Evolutionary conservation across 23 tunicate genomes (phyloP).

Genomic region (Ciona savignyi): DNA sequence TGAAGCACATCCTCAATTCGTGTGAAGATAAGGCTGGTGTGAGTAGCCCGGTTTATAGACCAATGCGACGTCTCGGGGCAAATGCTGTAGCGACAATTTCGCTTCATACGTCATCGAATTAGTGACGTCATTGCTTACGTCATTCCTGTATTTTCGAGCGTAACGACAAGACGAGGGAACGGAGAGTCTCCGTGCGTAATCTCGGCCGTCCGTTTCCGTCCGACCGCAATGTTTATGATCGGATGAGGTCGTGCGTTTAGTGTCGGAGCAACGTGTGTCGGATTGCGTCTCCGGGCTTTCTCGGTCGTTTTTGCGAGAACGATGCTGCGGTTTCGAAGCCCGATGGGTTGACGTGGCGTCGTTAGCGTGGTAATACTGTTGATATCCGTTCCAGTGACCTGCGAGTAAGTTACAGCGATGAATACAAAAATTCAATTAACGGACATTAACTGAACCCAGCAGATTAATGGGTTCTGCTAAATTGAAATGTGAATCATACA

Average conservation of each 20-base stretch:
- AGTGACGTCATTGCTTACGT: neutral
- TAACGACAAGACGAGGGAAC: neutral
- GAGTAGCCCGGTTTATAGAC: neutral
- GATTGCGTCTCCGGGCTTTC: neutral
- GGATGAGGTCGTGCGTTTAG: neutral
- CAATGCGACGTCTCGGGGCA: neutral
- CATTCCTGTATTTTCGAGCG: neutral
- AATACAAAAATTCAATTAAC: no score
- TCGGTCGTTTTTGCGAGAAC: no score
- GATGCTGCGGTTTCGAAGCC: neutral
- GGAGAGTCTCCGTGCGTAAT: neutral
- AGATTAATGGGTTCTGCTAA: no score
- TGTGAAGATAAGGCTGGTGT: neutral
- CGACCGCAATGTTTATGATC: neutral
- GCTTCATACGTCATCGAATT: neutral
- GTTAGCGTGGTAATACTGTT: neutral
- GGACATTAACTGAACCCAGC: no score
- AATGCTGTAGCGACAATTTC: neutral
- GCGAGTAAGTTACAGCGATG: no score
- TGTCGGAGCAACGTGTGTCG: neutral
- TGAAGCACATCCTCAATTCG: neutral
- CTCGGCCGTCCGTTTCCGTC: neutral
- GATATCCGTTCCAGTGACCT: neutral
- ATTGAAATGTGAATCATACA: no score
- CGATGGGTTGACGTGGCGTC: neutral